Evolutionary conservation across 2,888 invertebrate genomes (phyloP).

Genomic region (Dasypogon diadema): DNA sequence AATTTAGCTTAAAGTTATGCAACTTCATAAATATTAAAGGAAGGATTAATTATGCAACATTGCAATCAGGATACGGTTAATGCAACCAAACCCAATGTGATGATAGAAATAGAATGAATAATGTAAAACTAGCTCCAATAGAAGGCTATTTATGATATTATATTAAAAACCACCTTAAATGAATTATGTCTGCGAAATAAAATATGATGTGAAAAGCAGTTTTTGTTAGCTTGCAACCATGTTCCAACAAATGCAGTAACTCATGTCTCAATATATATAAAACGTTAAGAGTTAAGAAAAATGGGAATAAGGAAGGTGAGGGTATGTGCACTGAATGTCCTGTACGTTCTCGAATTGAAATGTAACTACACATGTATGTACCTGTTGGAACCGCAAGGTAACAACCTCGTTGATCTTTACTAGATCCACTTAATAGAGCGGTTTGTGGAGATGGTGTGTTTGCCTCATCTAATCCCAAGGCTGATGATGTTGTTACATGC

Average conservation of each 20-base stretch:
- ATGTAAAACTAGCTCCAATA: constrained; percentile 15
- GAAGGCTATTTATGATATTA: no score
- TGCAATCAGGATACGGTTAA: no score
- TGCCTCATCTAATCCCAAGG: constrained; percentile 62
- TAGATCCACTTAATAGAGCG: constrained; percentile 70
- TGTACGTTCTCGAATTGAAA: constrained; percentile 23
- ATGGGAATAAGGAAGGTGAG: background rate
- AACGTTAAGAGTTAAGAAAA: background rate
- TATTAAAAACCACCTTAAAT: no score
- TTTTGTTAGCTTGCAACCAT: constrained; percentile 44
- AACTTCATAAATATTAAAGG: no score
- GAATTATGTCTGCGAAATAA: background rate
- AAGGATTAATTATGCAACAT: no score
- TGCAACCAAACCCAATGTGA: no score
- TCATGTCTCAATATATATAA: background rate
- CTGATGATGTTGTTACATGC: constrained; percentile 63
- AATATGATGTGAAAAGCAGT: constrained; percentile 15
- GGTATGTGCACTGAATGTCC: constrained; percentile 23
- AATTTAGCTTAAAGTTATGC: no score
- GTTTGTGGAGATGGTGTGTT: constrained; percentile 70
- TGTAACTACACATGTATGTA: constrained; percentile 58
- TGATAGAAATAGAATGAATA: no score
- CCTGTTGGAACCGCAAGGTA: constrained; percentile 75
- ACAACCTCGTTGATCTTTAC: constrained; percentile 72
- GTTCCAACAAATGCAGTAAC: constrained; percentile 42